A percentile compares a stretch with the other conserved stretches of the same genome.
phyloP scores from a whole-genome alignment of 2,113 vertebrate genomes.

The Semnornis frantzii region DNA sequence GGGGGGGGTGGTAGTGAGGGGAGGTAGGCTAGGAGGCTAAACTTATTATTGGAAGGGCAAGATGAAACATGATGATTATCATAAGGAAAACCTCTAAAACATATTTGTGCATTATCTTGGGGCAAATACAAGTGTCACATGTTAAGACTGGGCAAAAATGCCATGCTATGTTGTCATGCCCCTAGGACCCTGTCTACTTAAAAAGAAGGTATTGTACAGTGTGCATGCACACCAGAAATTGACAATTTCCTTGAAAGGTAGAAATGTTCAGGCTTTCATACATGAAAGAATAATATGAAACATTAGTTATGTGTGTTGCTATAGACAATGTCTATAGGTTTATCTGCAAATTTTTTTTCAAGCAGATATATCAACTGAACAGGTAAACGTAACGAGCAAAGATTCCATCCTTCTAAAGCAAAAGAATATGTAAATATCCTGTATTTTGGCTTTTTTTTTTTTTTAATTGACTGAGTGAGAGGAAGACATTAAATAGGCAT shows the following conservation, averaged over 20 bases:
- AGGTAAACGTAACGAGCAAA: background rate
- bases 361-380: background rate
- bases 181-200: background rate
- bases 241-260: constrained; percentile 23
- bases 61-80: constrained; percentile 68
- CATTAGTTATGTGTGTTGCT: background rate
- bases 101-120: constrained; percentile 67
- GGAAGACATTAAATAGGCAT: background rate
- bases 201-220: background rate
- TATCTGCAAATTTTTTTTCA: background rate
- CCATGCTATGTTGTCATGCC: constrained; percentile 7
- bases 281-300: background rate
- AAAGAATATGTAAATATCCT: background rate
- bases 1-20: background rate
- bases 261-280: background rate
- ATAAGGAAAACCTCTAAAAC: constrained; percentile 65
- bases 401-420: background rate
- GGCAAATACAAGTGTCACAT: constrained; percentile 62
- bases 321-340: background rate
- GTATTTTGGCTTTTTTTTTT: background rate
- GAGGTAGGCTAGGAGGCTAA: background rate
- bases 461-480: background rate
- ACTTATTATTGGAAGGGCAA: constrained; percentile 65
- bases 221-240: background rate
- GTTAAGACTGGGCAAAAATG: constrained; percentile 65